Percentiles rank a stretch among this genome's conserved stretches.
phyloP scores from a whole-genome alignment of 2,888 invertebrate genomes.

The Andrena marginata region DNA sequence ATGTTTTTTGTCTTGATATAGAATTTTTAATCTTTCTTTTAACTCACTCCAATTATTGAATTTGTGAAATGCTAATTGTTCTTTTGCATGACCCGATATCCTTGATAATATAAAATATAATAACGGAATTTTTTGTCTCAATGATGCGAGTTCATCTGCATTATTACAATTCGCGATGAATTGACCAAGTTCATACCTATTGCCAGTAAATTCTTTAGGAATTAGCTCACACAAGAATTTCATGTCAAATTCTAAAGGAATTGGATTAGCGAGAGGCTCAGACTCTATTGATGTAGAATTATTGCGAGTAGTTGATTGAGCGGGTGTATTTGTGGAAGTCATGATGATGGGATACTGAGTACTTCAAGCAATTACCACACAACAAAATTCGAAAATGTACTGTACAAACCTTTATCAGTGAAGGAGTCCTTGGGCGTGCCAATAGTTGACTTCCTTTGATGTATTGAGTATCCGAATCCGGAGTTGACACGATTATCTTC shows the following conservation, averaged over 20 bases:
- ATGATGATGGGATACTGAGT: no score
- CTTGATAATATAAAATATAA: slow-evolving; percentile 26
- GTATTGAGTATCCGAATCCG: not conserved
- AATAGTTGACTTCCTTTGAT: not conserved
- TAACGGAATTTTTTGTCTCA: slow-evolving; percentile 10
- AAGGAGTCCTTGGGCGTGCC: not conserved
- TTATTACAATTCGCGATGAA: slow-evolving; percentile 37
- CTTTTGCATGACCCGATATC: slow-evolving; percentile 28
- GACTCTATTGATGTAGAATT: no score
- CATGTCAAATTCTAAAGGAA: no score
- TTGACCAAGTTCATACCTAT: slow-evolving; percentile 12
- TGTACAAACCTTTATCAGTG: not conserved
- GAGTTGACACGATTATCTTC: not conserved
- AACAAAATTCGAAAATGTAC: no score
- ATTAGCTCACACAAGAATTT: not conserved
- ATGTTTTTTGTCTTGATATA: slow-evolving; percentile 29
- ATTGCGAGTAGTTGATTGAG: no score
- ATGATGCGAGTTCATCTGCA: slow-evolving; percentile 7
- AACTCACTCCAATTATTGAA: slow-evolving; percentile 11
- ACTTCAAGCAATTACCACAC: no score
- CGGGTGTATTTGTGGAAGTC: no score
- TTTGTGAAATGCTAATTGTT: slow-evolving; percentile 18
- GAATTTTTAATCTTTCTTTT: slow-evolving; percentile 5
- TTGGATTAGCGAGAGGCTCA: no score
- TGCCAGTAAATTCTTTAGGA: slow-evolving; percentile 7